Percentiles rank a stretch among this genome's conserved stretches.
phyloP scores from a whole-genome alignment of 2,797 vertebrate genomes.

The Margarornis squamiger region DNA sequence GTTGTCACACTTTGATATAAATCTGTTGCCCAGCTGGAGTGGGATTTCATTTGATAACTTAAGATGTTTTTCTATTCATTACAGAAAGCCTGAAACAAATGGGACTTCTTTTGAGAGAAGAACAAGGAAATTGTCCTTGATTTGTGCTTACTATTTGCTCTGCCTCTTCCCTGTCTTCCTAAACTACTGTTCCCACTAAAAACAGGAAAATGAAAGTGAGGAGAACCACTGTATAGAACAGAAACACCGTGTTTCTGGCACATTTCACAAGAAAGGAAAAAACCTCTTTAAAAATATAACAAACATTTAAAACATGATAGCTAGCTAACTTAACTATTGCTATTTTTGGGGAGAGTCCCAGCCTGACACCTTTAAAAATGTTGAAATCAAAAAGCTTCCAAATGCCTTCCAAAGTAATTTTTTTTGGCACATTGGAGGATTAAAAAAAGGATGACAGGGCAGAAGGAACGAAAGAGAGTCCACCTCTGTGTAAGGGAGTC shows the following conservation, averaged over 20 bases:
- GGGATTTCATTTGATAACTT: not conserved
- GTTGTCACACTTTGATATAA: not conserved
- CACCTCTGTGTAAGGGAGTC: not conserved
- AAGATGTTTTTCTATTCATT: not conserved
- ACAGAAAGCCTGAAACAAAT: not conserved
- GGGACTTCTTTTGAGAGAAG: not conserved
- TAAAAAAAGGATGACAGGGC: not conserved
- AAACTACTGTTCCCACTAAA: not conserved
- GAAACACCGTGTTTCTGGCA: conserved; percentile 22
- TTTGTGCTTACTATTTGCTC: not conserved
- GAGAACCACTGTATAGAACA: not conserved
- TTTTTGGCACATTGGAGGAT: conserved; percentile 17
- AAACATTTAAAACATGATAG: conserved; percentile 63
- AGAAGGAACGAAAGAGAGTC: not conserved
- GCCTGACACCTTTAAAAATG: conserved; percentile 65
- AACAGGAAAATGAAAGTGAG: not conserved
- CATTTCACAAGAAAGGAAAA: conserved; percentile 34
- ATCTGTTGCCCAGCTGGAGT: not conserved
- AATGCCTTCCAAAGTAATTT: conserved; percentile 55
- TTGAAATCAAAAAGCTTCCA: conserved; percentile 50
- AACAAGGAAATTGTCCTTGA: not conserved
- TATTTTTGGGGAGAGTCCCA: conserved; percentile 70
- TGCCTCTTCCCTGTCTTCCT: not conserved
- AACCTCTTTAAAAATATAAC: conserved; percentile 51
- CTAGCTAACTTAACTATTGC: conserved; percentile 62